Base-by-base conservation (phyloP, 2,113 vertebrate genomes). In the Perca schrenkii region DNA sequence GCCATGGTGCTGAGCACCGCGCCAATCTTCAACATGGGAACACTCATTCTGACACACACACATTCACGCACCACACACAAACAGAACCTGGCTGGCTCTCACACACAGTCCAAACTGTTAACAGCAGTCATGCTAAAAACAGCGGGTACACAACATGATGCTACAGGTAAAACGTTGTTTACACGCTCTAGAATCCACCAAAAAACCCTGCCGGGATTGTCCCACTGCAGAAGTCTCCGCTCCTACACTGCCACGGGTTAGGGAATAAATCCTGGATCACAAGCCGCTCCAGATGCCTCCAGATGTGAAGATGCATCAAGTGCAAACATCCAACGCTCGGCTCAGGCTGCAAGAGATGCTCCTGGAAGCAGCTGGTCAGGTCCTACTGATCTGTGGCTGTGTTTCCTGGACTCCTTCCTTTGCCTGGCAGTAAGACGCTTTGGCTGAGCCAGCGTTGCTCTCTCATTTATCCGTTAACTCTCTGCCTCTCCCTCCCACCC, bases 1-100 rank as follows among this genome's bases (percentile, higher is more conserved):
- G 97, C 97, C 97, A 99, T 96, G 82, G 97, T 97, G 90, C 97
- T 98, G 60, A 99, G 96, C 77, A 97, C 95, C 93, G 96, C 97
- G 60, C 98, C 98, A 54, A 99, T 96, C 95, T 97, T 98, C 88
- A 99, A 93, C 95, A 98, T 96, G 79, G 97, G 95, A 89, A 96
- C 96, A 56, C 93, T 97, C 97, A 98, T 99, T 81, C 89, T 93
- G 83, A 25, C 74, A 5, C 77, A 64, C 87, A 75, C 89, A 76
- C 89, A 82, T 79, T 36, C 74, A 88, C 36, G 62, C 80, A 54
- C 81, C 62, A 54, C 49, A 61, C 52, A 67, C 78, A 64, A 43
- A 47, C 68, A 53, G 19, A 78, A 86, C 86, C 82, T 47, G 60
- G 43, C 52, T 6, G 47, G 49, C 67, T 74, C 56, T 86, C 84